Evolutionary conservation across 2,797 vertebrate species (phyloP), one percentile per base, ranked within the genome.

Genomic region (Pseudochirops corinnae): DNA sequence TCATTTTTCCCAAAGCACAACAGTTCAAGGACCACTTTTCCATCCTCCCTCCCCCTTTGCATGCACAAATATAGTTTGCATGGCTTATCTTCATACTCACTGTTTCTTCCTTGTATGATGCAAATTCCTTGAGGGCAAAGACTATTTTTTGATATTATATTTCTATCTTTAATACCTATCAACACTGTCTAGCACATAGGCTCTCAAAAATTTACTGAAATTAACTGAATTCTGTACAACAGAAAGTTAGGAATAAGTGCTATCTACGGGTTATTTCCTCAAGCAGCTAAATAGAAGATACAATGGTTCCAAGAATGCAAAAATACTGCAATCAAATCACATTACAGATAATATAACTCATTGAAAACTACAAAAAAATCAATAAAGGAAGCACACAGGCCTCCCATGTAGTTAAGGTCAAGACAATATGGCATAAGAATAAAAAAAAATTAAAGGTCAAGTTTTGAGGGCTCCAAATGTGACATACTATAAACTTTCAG

Each of bases 371-470:
- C 74, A 1, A 26, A 87, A 87, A 87, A 50, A 26, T 46, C 39
- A 87, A 50, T 50, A 87, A 50, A 87, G 21, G 14, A 87, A 87
- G 24, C 39, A 87, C 74, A 87, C 9, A 87, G 74, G 24, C 21
- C 97, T 98, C 97, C 94, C 94, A 98, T 98, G 97, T 97, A 98
- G 97, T 98, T 98, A 97, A 98, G 97, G 95, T 98, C 96, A 97
- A 98, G 97, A 98, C 97, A 97, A 96, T 98, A 95, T 92, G 98
- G 97, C 98, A 98, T 97, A 97, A 98, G 12, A 96, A 98, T 96
- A 95, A 1, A 94, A 96, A 98, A 96, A 98, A 97, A 93, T 93
- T 97, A 96, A 90, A 92, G 92, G 97, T 95, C 90, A 97, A 50
- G 39, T 87, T 87, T 50, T 46, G 74, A 50, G 91, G 93, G 94